Base-by-base conservation (phyloP, 2,888 invertebrate species). In the Barypeithes pellucidus region DNA sequence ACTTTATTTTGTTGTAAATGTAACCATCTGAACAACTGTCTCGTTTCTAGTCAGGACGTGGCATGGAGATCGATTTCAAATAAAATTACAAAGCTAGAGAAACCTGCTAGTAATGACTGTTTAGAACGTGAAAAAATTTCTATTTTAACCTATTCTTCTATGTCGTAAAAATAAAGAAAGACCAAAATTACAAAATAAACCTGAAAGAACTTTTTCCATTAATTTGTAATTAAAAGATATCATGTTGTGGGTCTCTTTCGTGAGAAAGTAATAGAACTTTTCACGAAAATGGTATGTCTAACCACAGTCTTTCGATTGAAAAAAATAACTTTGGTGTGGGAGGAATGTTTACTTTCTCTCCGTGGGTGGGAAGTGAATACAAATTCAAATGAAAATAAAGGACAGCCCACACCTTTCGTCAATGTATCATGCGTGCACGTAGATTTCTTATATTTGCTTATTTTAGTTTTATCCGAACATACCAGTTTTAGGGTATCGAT, bases 31-130 rank as follows among this genome's bases (percentile, higher is more conserved):
- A 61, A 41, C 43, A 57, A 43, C 18, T 54, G 43, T 41, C 67
- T 67, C 57, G 43, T 59, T 67, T 67, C 45, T 24, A 67, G 67
- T 43, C 67, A 45, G 45, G 59, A 54, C 39, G 57, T 41, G 67
- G 67, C 24, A 43, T 43, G 22, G 29, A 52, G 57, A 67, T 67
- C 67, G 67, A 67, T 67, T 67, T 67, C 67, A 67, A 67, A 57
- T 67, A 67, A 67, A 67, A 54, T 67, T 67, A 67, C 18, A 67
- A 57, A 57, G 41, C 67, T 52, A 22, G 67, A 67, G 57, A 57
- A 57, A 57, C 67, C 54, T 66, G 59, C 59, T 67, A 67, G 57
- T 57, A 67, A 67, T 67, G 57, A 59, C 57, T 67, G 67, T 67
- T 12, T 43, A 18, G 16, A 45, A 57, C 67, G 18, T 43, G 22